Evolutionary conservation across 53 echinoderm and acorn worm genomes (phyloP), one percentile per base, ranked within the genome.

Genomic region (Holothuria scabra): DNA sequence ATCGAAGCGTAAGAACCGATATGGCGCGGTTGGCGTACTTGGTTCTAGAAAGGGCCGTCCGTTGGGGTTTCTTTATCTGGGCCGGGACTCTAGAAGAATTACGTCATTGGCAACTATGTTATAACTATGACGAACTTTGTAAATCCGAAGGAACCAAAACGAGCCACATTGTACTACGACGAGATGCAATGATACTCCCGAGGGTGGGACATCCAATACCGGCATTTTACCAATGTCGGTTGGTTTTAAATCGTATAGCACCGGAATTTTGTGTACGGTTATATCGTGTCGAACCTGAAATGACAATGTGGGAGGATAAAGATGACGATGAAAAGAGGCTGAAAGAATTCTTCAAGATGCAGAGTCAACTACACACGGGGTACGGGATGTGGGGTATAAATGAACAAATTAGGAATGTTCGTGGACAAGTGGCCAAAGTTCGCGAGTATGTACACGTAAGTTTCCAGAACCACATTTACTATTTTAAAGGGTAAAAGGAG

Each of bases 271-370:
- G 93, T 30, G 76, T 96, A 8, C 84, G 96, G 30, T 46, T 96
- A 67, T 96, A 96, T 59, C 89, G 96, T 23, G 71, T 96, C 31
- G 93, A 93, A 83, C 93, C 96, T 4, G 96, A 96, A 63, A 93
- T 93, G 96, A 96, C 95, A 25, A 93, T 92, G 90, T 96, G 96
- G 96, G 93, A 93, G 35, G 92, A 96, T 29, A 86, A 93, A 29
- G 96, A 91, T 38, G 93, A 91, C 18, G 96, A 95, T 41, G 85
- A 80, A 1, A 85, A 67, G 2, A 84, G 96, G 78, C 68, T 94
- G 20, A 86, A 91, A 24, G 95, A 96, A 19, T 96, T 85, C 74
- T 96, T 93, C 72, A 90, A 89, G 66, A 87, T 89, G 68, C 78
- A 81, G 63, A 79, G 87, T 22, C 90, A 89, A 82, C 56, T 93